Evolutionary conservation across 2,888 invertebrate genomes (phyloP).

Genomic region (Nemurella pictetii): DNA sequence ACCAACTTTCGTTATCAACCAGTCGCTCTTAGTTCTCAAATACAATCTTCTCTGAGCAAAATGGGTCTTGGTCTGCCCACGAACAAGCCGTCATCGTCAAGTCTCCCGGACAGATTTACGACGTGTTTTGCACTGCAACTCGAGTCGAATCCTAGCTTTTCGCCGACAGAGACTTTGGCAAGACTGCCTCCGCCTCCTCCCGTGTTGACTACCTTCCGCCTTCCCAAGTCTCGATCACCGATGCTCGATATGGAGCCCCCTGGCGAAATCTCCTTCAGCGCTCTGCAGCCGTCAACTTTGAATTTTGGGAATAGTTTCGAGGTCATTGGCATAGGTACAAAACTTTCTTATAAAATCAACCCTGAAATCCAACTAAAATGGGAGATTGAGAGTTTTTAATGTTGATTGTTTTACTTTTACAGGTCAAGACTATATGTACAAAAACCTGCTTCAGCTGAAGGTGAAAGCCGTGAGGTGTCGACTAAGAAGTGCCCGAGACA

Average conservation of each 20-base stretch:
- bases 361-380: background rate
- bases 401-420: background rate
- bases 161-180: too few relatives aligned
- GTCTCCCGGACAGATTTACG: constrained; percentile 27
- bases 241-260: constrained; percentile 42
- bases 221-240: constrained; percentile 29
- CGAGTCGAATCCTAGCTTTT: too few relatives aligned
- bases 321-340: constrained; percentile 36
- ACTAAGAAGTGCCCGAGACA: constrained; percentile 13
- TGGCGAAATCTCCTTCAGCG: constrained; percentile 42
- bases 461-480: constrained; percentile 11
- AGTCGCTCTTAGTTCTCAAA: background rate
- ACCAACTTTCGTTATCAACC: constrained; percentile 12
- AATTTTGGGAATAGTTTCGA: constrained; percentile 42
- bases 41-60: background rate
- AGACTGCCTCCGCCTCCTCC: background rate
- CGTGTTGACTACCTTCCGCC: background rate
- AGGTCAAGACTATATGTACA: constrained; percentile 21
- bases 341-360: background rate
- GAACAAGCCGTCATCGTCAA: constrained; percentile 21
- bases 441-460: constrained; percentile 26
- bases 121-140: too few relatives aligned
- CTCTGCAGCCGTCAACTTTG: constrained; percentile 40
- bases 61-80: background rate
- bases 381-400: background rate